phyloP scores from a whole-genome alignment of 2,797 vertebrate genomes.

The Okamejei kenojei region DNA sequence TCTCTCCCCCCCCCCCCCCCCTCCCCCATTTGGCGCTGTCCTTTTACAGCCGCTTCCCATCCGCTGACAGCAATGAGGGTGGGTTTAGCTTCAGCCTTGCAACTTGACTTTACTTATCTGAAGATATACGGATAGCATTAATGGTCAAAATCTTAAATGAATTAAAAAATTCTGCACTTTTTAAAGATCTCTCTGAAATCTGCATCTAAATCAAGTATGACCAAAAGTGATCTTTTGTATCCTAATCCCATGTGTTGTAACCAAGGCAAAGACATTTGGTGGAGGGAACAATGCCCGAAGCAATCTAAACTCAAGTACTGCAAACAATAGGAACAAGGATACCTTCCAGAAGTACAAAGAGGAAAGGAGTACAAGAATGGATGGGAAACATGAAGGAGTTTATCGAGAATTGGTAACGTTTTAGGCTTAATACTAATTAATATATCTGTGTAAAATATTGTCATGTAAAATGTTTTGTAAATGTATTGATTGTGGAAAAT shows the following conservation, averaged over 20 bases:
- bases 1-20: no score
- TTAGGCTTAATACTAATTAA: background rate
- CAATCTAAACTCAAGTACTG: conserved; percentile 70
- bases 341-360: conserved; percentile 70
- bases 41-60: no score
- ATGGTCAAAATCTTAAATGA: background rate
- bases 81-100: background rate
- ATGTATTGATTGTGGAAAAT: no score
- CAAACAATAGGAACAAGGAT: conserved; percentile 70
- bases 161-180: background rate
- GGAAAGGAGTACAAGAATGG: conserved; percentile 66
- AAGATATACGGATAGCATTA: background rate
- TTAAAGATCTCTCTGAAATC: no score
- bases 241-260: conserved; percentile 47
- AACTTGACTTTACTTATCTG: background rate
- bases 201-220: background rate
- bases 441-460: background rate
- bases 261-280: conserved; percentile 80
- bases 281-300: conserved; percentile 81
- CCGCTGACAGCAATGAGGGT: background rate
- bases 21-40: no score
- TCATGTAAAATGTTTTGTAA: no score
- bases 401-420: conserved; percentile 87
- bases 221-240: background rate
- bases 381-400: conserved; percentile 71